These are phyloP conservation scores for Aelia acuminata DNA, from an alignment of 2,888 invertebrate species.

Conservation along the genomic window DNA sequence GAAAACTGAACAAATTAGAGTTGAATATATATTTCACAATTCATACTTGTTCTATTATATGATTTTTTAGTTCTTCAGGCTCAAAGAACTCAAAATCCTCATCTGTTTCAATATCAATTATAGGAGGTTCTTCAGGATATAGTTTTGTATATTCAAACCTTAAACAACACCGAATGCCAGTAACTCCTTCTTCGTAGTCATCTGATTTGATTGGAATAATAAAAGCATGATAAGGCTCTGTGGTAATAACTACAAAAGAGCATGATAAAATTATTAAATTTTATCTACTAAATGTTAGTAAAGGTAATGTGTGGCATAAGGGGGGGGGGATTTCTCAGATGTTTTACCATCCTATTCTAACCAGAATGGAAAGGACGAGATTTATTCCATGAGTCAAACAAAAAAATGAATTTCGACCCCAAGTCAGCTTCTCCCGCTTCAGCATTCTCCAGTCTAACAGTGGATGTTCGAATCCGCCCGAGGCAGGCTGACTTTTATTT, in stretches of 20 bases:
- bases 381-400: too few relatives aligned
- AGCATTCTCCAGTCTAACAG: too few relatives aligned
- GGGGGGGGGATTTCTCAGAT: too few relatives aligned
- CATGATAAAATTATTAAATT: not conserved
- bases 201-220: conserved; percentile 88
- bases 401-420: too few relatives aligned
- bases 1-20: not conserved
- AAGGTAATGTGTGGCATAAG: too few relatives aligned
- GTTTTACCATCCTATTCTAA: too few relatives aligned
- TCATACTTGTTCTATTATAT: conserved; percentile 78
- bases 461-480: too few relatives aligned
- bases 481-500: too few relatives aligned
- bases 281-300: too few relatives aligned
- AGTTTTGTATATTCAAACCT: conserved; percentile 87
- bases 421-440: too few relatives aligned
- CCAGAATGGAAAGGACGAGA: too few relatives aligned
- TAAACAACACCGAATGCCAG: conserved; percentile 81
- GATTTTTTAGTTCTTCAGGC: conserved; percentile 76
- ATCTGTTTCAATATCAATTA: conserved; percentile 82
- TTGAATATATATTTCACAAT: conserved; percentile 63
- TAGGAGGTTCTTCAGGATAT: conserved; percentile 90
- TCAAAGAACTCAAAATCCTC: conserved; percentile 84
- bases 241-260: conserved; percentile 76
- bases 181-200: conserved; percentile 77
- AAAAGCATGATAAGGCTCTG: conserved; percentile 79